These are phyloP conservation scores for Cairina moschata DNA, from an alignment of 2,113 vertebrate species.

Conservation along the genomic window DNA sequence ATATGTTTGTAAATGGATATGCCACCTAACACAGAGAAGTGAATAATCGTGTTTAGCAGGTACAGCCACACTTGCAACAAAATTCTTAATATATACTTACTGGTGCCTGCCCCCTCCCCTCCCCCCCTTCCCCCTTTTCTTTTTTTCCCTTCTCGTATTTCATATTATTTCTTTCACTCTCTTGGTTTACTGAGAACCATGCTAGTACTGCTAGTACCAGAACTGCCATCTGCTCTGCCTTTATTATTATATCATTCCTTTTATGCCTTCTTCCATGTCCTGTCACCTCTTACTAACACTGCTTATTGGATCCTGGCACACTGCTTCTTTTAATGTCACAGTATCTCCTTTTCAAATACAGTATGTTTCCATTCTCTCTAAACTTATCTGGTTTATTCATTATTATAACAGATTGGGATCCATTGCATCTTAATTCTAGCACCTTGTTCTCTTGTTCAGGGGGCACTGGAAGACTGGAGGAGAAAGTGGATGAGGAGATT, in stretches of 20 bases:
- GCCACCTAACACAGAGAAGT: neutral
- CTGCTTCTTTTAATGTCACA: conserved; percentile 21
- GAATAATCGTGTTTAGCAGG: neutral
- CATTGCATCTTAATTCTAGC: neutral
- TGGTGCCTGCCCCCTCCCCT: neutral
- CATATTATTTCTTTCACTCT: neutral
- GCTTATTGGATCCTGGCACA: conserved; percentile 8
- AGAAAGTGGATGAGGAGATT: neutral
- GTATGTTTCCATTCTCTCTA: neutral
- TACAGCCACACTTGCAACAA: neutral
- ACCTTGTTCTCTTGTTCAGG: neutral
- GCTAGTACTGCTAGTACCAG: conserved; percentile 45
- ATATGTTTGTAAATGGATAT: neutral
- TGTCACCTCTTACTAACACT: conserved; percentile 42
- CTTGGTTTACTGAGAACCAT: neutral
- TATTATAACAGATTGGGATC: neutral
- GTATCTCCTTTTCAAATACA: neutral
- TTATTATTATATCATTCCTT: conserved; percentile 48
- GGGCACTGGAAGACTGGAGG: neutral
- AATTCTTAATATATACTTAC: neutral
- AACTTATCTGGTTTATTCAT: neutral
- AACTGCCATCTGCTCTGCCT: conserved; percentile 62
- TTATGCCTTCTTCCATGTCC: conserved; percentile 15
- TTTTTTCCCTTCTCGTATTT: neutral
- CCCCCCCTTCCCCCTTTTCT: neutral